Evolutionary conservation across 2,113 vertebrate genomes (phyloP).

Genomic region (Clarias batrachus): DNA sequence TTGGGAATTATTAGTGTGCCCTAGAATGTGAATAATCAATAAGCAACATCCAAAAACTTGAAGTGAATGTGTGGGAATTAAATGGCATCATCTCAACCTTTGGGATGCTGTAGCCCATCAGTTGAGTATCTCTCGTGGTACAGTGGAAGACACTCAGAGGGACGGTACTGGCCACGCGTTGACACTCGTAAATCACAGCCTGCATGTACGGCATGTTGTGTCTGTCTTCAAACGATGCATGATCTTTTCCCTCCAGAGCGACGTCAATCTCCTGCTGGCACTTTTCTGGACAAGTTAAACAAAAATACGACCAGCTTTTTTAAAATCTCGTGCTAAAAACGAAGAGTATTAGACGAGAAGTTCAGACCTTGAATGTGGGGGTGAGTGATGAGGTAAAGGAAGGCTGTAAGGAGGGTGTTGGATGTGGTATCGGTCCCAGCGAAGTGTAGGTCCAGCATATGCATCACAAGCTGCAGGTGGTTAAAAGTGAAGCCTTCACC

Average conservation of each 20-base stretch:
- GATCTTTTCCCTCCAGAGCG: conserved; percentile 45
- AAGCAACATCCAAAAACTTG: not conserved
- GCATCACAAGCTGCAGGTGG: not conserved
- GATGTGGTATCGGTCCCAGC: conserved; percentile 22
- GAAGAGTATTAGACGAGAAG: not conserved
- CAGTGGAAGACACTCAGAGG: conserved; percentile 58
- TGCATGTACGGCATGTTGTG: conserved; percentile 58
- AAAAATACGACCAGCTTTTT: not conserved
- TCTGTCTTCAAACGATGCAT: conserved; percentile 55
- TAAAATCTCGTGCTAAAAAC: not conserved
- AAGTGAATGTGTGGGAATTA: conserved; percentile 56
- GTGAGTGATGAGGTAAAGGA: conserved; percentile 22
- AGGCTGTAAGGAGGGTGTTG: conserved; percentile 15
- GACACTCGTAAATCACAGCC: conserved; percentile 61
- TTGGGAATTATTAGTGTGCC: conserved; percentile 69
- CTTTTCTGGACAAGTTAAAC: conserved; percentile 13
- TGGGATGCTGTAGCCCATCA: conserved; percentile 62
- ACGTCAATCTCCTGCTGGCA: conserved; percentile 60
- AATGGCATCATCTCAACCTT: conserved; percentile 47
- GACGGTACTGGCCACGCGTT: conserved; percentile 51
- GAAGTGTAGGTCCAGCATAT: conserved; percentile 9
- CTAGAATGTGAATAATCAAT: conserved; percentile 56
- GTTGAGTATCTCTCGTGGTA: conserved; percentile 59
- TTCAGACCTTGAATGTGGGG: conserved; percentile 13
- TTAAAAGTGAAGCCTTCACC: not conserved